Conservation (phyloP, 2,113 vertebrate species). For the Camelus bactrianus region DNA sequence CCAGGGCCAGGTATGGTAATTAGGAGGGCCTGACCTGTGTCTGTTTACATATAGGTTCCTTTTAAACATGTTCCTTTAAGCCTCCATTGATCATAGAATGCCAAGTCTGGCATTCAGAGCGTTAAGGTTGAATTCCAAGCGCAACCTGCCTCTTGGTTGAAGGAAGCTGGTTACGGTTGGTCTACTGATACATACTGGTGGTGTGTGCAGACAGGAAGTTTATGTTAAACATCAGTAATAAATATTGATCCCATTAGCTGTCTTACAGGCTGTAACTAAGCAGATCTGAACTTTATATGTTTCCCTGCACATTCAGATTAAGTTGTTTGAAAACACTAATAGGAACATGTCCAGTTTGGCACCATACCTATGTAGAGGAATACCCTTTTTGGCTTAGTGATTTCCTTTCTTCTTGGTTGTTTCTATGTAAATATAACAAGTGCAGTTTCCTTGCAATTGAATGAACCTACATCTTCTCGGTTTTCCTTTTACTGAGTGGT, state of each 20-base stretch:
- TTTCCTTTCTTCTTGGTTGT: constrained; percentile 53
- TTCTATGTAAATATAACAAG: constrained; percentile 16
- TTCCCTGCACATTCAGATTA: not conserved
- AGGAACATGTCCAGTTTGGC: not conserved
- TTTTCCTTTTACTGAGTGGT: not conserved
- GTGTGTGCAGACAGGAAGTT: not conserved
- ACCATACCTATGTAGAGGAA: not conserved
- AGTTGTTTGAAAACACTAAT: not conserved
- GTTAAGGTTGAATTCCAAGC: constrained; percentile 29
- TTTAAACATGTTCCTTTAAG: not conserved
- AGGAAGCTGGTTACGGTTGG: not conserved
- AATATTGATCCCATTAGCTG: not conserved
- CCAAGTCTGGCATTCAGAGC: constrained; percentile 21
- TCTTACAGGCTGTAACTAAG: not conserved
- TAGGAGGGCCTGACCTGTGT: not conserved
- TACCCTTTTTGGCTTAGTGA: not conserved
- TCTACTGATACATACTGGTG: not conserved
- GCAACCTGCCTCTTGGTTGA: not conserved
- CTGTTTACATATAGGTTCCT: not conserved
- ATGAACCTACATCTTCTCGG: not conserved
- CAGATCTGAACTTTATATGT: not conserved
- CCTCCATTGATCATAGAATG: not conserved
- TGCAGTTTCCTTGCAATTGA: constrained; percentile 58
- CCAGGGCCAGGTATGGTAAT: not conserved
- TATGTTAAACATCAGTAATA: not conserved